Evolutionary conservation across 2,888 invertebrate genomes (phyloP).

Genomic region (Hymenopus coronatus): DNA sequence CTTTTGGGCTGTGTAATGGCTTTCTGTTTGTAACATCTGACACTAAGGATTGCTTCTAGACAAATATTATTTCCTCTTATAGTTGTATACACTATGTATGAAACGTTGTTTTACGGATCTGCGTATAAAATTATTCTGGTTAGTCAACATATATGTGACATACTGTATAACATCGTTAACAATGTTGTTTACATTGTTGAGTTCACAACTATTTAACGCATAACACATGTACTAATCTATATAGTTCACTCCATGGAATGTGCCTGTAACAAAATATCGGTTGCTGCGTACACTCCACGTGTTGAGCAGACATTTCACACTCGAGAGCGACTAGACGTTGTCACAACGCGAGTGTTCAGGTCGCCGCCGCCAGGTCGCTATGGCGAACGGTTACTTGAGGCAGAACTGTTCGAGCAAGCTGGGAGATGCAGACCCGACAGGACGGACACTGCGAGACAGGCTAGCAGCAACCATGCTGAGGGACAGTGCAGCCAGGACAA

Average conservation of each 20-base stretch:
- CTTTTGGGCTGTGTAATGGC: too few species aligned
- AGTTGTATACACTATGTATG: too few species aligned
- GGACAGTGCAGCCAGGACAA: conserved; percentile 40
- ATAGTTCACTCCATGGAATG: not conserved
- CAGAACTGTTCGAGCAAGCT: not conserved
- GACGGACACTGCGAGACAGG: conserved; percentile 28
- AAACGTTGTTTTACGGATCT: too few species aligned
- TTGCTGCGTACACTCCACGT: too few species aligned
- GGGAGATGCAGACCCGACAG: not conserved
- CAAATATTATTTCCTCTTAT: too few species aligned
- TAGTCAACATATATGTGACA: too few species aligned
- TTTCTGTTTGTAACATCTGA: too few species aligned
- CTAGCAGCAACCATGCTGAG: conserved; percentile 39
- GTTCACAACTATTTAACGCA: not conserved
- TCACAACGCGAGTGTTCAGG: not conserved
- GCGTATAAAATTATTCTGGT: too few species aligned
- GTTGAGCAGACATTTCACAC: not conserved
- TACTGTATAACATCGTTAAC: too few species aligned
- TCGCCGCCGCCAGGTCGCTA: not conserved
- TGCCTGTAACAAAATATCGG: not conserved
- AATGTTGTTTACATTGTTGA: not conserved
- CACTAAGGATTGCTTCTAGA: too few species aligned
- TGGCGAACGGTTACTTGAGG: not conserved
- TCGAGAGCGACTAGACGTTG: not conserved
- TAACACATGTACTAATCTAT: not conserved